Base-by-base conservation (phyloP, 2,113 vertebrate genomes). In the Salvator merianae region DNA sequence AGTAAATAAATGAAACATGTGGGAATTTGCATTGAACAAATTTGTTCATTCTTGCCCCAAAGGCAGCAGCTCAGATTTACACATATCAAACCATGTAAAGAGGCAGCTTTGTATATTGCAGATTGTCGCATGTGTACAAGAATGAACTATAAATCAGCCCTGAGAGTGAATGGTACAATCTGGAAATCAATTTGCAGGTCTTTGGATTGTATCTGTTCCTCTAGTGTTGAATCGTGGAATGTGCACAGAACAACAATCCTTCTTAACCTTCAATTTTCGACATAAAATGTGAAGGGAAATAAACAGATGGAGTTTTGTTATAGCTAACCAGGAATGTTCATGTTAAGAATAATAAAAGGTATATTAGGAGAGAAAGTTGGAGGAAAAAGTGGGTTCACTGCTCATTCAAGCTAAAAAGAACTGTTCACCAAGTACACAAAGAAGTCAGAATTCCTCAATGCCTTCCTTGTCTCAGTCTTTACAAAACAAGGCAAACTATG, bases 381-480 rank as follows among this genome's bases (percentile, higher is more conserved):
- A 73, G 62, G 69, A 34, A 73, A 79, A 30, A 63, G 53, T 72
- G 50, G 55, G 83, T 85, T 85, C 76, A 63, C 34, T 79, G 55
- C 77, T 79, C 55, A 73, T 85, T 85, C 59, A 50, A 69, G 38
- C 24, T 43, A 72, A 47, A 74, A 59, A 79, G 72, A n/a, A 63
- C 69, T 79, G 65, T 79, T 85, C 83, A 85, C 24, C 14, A 28
- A 85, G 40, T 50, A 65, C 53, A 85, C 83, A 85, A 85, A 85
- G 77, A 71, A 62, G n/a, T 28, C 53, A 65, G 55, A 85, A 73
- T 79, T 43, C 55, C 77, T 79, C 53, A 85, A 73, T 85, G 83
- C 76, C 83, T 73, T 36, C 83, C 79, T 85, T 85, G 40, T 79
- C 53, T 53, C 16, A 30, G 50, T 62, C 70, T 82, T 74, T 66